Evolutionary conservation across 2,888 invertebrate species (phyloP), one percentile per base, ranked within the genome.

Genomic region (Polymixis lichenea): DNA sequence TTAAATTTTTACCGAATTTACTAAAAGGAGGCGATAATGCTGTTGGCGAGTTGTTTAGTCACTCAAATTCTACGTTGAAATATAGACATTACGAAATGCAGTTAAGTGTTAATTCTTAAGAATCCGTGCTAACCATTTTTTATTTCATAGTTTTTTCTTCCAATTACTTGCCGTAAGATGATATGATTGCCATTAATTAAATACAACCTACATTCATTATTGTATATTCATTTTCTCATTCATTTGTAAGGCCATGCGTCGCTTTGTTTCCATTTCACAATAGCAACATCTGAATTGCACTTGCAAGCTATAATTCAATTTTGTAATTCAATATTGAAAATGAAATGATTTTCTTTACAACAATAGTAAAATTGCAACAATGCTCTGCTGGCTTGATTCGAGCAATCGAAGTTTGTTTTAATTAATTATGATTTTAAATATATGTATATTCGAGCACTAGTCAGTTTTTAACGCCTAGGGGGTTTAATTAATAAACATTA

Each of bases 211-310:
- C 38, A 25, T 25, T 51, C 25, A 49, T 56, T 71, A 71, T 71
- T 72, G 17, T 11, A 4, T 11, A 56, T 55, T 64, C 13, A 75
- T 62, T 75, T 38, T 58, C 19, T 15, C 28, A 60, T 66, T 60
- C 19, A 60, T 53, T 65, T 9, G 22, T n/a, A 49, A 17, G 8
- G 19, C 25, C 7, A 22, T 64, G 17, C n/a, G 9, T 11, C 32
- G 25, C 46, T 51, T 76, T 60, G 51, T 76, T 76, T 65, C 32
- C 43, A 58, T 76, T 58, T 13, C 15, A 76, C 49, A 58, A 65
- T 15, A 28, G 19, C 19, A 15, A 53, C 28, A 72, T n/a, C 28
- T 58, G n/a, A 56, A 56, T 58, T 56, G 4, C 22, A 56, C n/a
- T 66, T 25, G 22, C 4, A 19, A 32, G n/a, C 17, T 53, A 55